Base-by-base conservation (phyloP, 2,113 vertebrate genomes). In the Limanda limanda region DNA sequence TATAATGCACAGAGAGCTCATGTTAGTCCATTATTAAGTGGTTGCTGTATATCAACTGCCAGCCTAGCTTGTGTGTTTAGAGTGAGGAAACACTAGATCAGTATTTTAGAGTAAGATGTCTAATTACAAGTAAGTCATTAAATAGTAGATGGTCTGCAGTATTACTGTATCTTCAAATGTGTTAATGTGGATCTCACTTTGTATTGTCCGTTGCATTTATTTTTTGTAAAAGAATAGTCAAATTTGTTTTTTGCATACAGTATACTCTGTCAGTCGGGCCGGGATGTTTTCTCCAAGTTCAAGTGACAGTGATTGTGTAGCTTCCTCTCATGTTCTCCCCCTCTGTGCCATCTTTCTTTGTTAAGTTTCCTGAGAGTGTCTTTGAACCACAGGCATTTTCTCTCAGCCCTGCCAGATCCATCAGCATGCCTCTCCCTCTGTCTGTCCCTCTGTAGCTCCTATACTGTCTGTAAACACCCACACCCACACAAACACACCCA, bases 361-460 rank as follows among this genome's bases (percentile, higher is more conserved):
- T 92, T 91, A 89, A 85, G 88, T 92, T 92, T 88, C 80, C 86
- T 60, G 84, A 86, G 81, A 86, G 84, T 79, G 83, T 80, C 86
- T 93, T 92, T 93, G 90, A 94, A 91, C 88, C 80, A 76, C 81
- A 87, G 89, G 86, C 85, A 71, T 92, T 91, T 89, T 86, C 81
- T 92, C 89, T 90, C 88, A 81, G 82, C 81, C 62, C 78, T 86
- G 85, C 85, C 82, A 87, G 88, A 90, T 89, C 86, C 86, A 69
- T 91, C 88, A 86, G 84, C 86, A 78, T 88, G 81, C 59, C 63
- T 82, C 81, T 90, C 68, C 81, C 66, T 81, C 60, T 71, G 76
- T 71, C 81, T 81, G 54, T 84, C 64, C 64, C 76, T 89, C 81
- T 84, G 73, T 85, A 84, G 78, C 78, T 71, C 62, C 78, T 79